These are phyloP conservation scores for Calameuta filiformis DNA, from an alignment of 2,888 invertebrate species.

Conservation along the genomic window DNA sequence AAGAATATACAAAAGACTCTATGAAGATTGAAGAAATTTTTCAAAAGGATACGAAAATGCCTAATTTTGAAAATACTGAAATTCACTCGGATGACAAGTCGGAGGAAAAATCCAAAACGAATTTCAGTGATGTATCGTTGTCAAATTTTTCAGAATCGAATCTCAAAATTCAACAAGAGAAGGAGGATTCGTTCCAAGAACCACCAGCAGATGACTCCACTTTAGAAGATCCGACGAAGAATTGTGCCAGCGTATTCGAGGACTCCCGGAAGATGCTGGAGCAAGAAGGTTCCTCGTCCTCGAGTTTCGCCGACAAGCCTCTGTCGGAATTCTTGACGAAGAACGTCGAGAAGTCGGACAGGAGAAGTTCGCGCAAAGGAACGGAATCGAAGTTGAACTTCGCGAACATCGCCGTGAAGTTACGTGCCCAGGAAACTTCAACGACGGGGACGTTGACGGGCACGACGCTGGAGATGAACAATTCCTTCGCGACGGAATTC, in stretches of 20 bases:
- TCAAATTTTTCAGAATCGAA: neutral
- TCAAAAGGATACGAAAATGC: neutral
- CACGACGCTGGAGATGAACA: conserved; percentile 7
- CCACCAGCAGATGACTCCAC: neutral
- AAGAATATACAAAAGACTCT: neutral
- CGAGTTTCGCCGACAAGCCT: conserved; percentile 34
- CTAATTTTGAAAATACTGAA: neutral
- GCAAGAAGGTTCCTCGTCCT: conserved; percentile 9
- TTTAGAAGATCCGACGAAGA: neutral
- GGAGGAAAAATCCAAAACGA: neutral
- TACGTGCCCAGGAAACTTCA: conserved; percentile 26
- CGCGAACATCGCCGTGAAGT: conserved; percentile 33
- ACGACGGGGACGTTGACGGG: neutral
- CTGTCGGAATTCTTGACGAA: conserved; percentile 28
- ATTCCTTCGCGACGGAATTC: conserved; percentile 32
- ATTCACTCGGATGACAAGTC: neutral
- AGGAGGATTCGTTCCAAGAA: neutral
- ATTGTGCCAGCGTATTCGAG: neutral
- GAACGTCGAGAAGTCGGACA: conserved; percentile 17
- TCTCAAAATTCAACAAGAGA: neutral
- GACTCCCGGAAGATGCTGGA: neutral
- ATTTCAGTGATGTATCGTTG: neutral
- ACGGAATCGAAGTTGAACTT: conserved; percentile 21
- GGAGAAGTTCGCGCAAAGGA: conserved; percentile 15
- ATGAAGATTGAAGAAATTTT: neutral